phyloP scores from a whole-genome alignment of 2,888 invertebrate species.

The Hermaeophaga mercurialis region DNA sequence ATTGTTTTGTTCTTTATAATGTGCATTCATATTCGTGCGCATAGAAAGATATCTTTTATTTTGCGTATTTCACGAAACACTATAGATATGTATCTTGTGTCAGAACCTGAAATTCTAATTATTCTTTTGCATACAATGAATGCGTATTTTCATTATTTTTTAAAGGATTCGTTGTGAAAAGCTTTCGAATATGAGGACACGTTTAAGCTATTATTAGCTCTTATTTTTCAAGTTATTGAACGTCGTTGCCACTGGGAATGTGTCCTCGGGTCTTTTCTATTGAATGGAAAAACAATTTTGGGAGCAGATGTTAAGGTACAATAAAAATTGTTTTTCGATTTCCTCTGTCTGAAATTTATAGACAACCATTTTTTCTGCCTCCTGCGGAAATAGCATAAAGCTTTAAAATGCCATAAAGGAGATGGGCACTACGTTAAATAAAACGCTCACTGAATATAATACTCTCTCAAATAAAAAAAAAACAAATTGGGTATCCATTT shows the following conservation, averaged over 20 bases:
- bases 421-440: too few relatives aligned
- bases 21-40: slow-evolving; percentile 8
- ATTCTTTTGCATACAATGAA: slow-evolving; percentile 28
- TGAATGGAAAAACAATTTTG: slow-evolving; percentile 22
- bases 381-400: too few relatives aligned
- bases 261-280: slow-evolving; percentile 12
- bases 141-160: slow-evolving; percentile 26
- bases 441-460: too few relatives aligned
- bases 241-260: slow-evolving; percentile 6
- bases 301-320: slow-evolving; percentile 19
- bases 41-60: slow-evolving; percentile 3
- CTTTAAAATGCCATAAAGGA: too few relatives aligned
- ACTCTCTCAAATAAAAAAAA: too few relatives aligned
- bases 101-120: slow-evolving; percentile 29
- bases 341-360: slow-evolving; percentile 13
- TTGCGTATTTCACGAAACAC: slow-evolving; percentile 17
- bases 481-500: too few relatives aligned
- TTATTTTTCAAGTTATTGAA: slow-evolving; percentile 22
- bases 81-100: slow-evolving; percentile 27
- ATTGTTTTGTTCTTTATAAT: slow-evolving; percentile 11
- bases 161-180: slow-evolving; percentile 25
- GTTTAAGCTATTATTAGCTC: slow-evolving; percentile 15
- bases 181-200: slow-evolving; percentile 15
- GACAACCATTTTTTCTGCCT: slow-evolving; percentile 14
- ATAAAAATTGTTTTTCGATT: slow-evolving; percentile 23